Evolutionary conservation across 2,888 invertebrate species (phyloP), one percentile per base, ranked within the genome.

Genomic region (Galerucella calmariensis): DNA sequence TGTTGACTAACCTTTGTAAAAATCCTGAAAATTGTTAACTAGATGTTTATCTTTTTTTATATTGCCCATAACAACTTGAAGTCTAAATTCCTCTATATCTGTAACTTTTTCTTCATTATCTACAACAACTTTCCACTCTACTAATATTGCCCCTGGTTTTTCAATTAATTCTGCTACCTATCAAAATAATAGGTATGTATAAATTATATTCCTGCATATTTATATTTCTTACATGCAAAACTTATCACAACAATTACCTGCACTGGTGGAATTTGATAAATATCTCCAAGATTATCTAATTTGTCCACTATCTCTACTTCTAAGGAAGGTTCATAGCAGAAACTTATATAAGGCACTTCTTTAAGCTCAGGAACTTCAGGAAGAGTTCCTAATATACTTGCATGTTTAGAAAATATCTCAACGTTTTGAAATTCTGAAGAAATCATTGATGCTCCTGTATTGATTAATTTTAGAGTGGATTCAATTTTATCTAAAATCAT

Each of bases 311-410:
- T 71, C 67, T 84, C 81, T 11, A 72, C 75, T 74, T 84, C 81
- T 62, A 79, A 80, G 24, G 82, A 84, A n/a, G 84, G 80, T 44
- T 88, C 87, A 67, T 86, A 86, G 78, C 88, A 87, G 77, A 90
- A 90, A 41, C 88, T 88, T 68, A 91, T 87, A 80, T 86, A 89
- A 67, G 90, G 89, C 75, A 90, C 89, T 79, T 90, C 90, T 79
- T 89, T 88, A n/a, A 89, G 84, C 70, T 87, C 86, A 46, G 91
- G 90, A 20, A 91, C 89, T 79, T 89, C 90, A 41, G 91, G 90
- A 74, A 91, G 85, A 80, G 89, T 90, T 67, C 88, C 89, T 70
- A 89, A 78, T 56, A 81, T 75, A 71, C 81, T 83, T 44, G 85
- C 82, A 74, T 84, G 81, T 46, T 78, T 78, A 70, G 80, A 78